These are phyloP conservation scores for Pachydiplax longipennis DNA, from an alignment of 2,888 invertebrate species.

Conservation along the genomic window DNA sequence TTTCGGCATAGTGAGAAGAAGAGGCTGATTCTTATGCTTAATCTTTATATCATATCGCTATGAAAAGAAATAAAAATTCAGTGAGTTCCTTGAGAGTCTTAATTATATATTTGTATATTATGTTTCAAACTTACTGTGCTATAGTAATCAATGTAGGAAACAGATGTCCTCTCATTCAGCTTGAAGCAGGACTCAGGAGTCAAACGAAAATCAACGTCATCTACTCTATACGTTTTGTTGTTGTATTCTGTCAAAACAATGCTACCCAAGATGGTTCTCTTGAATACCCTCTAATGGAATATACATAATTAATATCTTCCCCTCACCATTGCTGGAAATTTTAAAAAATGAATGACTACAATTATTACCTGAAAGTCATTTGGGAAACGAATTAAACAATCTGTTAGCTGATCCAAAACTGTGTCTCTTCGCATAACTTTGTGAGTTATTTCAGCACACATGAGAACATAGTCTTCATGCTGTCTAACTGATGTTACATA, in stretches of 20 bases:
- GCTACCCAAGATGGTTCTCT: conserved; percentile 18
- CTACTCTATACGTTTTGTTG: conserved; percentile 46
- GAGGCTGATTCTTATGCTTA: conserved; percentile 56
- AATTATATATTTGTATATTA: too few species aligned
- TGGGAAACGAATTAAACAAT: neutral
- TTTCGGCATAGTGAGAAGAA: conserved; percentile 58
- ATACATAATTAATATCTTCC: neutral
- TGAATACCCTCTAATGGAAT: conserved; percentile 19
- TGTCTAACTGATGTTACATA: conserved; percentile 57
- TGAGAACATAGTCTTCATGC: conserved; percentile 56
- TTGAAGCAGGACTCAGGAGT: conserved; percentile 26
- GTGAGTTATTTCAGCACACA: conserved; percentile 57
- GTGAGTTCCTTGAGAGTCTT: neutral
- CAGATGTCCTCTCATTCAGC: conserved; percentile 51
- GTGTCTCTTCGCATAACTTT: conserved; percentile 57
- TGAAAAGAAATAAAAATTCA: neutral
- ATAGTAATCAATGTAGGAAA: conserved; percentile 59
- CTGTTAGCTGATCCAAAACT: conserved; percentile 52
- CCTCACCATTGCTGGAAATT: neutral
- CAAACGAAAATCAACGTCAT: conserved; percentile 45
- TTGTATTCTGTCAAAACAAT: conserved; percentile 47
- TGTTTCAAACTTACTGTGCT: conserved; percentile 47
- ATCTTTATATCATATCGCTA: conserved; percentile 42
- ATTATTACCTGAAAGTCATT: conserved; percentile 35
- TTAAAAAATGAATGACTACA: neutral